Evolutionary conservation across 2,797 vertebrate genomes (phyloP).

Genomic region (Meda fulgida): DNA sequence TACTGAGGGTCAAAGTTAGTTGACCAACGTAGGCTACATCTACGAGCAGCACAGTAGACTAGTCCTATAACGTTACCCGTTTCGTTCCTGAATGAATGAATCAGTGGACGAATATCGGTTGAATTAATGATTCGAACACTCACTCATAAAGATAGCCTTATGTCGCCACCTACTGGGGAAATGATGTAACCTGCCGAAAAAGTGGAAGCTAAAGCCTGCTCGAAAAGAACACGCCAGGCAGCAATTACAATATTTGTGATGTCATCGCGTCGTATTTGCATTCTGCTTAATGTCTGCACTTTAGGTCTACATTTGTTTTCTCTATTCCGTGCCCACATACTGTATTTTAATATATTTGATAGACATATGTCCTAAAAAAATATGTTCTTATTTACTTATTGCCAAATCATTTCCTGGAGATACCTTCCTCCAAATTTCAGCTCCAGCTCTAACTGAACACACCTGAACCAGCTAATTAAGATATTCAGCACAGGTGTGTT

Average conservation of each 20-base stretch:
- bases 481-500: no score
- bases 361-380: neutral
- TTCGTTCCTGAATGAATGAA: neutral
- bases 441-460: no score
- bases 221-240: no score
- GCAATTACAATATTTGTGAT: no score
- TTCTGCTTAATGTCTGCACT: neutral
- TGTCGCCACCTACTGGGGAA: neutral
- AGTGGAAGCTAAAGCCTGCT: neutral
- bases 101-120: neutral
- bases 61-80: neutral
- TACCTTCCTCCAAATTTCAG: no score
- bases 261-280: no score
- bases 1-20: neutral
- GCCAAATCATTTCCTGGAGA: neutral
- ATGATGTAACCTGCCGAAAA: neutral
- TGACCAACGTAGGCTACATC: no score
- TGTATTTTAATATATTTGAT: neutral
- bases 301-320: neutral
- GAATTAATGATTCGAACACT: neutral
- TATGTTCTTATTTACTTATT: neutral
- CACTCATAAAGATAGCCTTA: neutral
- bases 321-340: no score
- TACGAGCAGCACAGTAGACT: no score
- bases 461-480: no score